Evolutionary conservation across 2,888 invertebrate genomes (phyloP).

Genomic region (Pyrochroa serraticornis): DNA sequence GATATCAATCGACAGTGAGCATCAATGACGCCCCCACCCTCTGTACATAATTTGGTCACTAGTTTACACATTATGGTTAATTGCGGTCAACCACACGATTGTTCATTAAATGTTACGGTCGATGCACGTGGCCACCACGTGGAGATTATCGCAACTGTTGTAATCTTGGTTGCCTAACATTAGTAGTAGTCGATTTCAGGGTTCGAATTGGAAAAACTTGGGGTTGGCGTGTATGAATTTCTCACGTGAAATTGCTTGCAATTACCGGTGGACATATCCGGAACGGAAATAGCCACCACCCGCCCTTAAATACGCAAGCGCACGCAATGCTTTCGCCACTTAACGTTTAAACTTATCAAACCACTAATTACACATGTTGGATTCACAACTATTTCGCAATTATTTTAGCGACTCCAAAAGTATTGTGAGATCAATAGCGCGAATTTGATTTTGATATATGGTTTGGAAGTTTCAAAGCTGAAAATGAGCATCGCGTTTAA

Average conservation of each 20-base stretch:
- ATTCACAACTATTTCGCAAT: constrained; percentile 43
- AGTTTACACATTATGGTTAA: constrained; percentile 61
- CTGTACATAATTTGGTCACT: constrained; percentile 60
- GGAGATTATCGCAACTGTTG: constrained; percentile 28
- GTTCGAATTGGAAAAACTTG: constrained; percentile 13
- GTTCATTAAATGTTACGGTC: constrained; percentile 56
- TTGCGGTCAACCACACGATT: constrained; percentile 58
- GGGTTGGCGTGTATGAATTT: constrained; percentile 36
- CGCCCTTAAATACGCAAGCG: constrained; percentile 42
- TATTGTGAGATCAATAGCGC: too few species aligned
- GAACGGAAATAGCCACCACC: constrained; percentile 55
- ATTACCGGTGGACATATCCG: constrained; percentile 58
- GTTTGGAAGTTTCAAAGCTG: too few species aligned
- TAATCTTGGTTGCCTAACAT: constrained; percentile 37
- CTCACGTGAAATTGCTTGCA: constrained; percentile 56
- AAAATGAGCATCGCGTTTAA: too few species aligned
- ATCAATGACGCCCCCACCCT: constrained; percentile 54
- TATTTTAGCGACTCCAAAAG: constrained; percentile 3
- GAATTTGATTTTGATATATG: too few species aligned
- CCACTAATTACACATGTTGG: constrained; percentile 46
- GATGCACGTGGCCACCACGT: constrained; percentile 57
- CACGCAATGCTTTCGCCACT: constrained; percentile 40
- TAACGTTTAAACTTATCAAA: constrained; percentile 34
- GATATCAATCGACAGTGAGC: constrained; percentile 56
- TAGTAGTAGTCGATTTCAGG: constrained; percentile 1